A percentile compares a stretch with the other conserved stretches of the same genome.
Evolutionary conservation across 1,140 invertebrate species (phyloP).

Genomic region (Drosophila kepulauana): DNA sequence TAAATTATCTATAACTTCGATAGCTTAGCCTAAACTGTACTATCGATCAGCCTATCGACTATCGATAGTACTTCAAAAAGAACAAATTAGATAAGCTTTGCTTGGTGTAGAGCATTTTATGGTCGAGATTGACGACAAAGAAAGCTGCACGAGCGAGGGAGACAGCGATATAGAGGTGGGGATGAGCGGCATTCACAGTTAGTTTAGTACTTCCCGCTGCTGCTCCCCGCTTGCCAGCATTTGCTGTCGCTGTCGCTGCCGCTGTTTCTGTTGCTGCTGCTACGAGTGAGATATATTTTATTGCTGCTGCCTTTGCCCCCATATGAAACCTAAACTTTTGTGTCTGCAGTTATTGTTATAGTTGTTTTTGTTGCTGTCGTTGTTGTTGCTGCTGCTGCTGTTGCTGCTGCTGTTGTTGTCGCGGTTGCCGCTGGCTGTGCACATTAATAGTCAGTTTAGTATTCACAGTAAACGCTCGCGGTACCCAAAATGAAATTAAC

Average conservation of each 20-base stretch:
- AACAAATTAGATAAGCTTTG: not conserved
- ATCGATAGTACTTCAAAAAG: not conserved
- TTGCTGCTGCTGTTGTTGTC: slow-evolving; percentile 21
- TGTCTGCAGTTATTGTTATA: slow-evolving; percentile 51
- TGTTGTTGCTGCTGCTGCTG: slow-evolving; percentile 8
- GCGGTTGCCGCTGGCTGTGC: slow-evolving; percentile 25
- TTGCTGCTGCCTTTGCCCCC: slow-evolving; percentile 42
- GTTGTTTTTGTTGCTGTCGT: slow-evolving; percentile 25
- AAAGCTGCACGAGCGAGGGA: not conserved
- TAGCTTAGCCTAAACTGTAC: no score
- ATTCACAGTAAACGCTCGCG: slow-evolving; percentile 68
- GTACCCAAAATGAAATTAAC: slow-evolving; percentile 49
- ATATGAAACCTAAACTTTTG: slow-evolving; percentile 31
- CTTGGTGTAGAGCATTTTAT: slow-evolving; percentile 11
- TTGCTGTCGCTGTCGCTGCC: slow-evolving; percentile 1
- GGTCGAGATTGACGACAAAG: not conserved
- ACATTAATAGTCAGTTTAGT: slow-evolving; percentile 75
- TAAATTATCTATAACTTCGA: no score
- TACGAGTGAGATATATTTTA: slow-evolving; percentile 38
- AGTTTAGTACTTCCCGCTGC: slow-evolving; percentile 15
- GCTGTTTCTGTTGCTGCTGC: not conserved
- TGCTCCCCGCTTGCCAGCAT: no score
- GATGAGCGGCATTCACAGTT: not conserved
- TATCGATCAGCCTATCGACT: not conserved
- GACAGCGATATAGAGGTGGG: not conserved